phyloP scores from a whole-genome alignment of 2,797 vertebrate species.

The Tenualosa ilisha region DNA sequence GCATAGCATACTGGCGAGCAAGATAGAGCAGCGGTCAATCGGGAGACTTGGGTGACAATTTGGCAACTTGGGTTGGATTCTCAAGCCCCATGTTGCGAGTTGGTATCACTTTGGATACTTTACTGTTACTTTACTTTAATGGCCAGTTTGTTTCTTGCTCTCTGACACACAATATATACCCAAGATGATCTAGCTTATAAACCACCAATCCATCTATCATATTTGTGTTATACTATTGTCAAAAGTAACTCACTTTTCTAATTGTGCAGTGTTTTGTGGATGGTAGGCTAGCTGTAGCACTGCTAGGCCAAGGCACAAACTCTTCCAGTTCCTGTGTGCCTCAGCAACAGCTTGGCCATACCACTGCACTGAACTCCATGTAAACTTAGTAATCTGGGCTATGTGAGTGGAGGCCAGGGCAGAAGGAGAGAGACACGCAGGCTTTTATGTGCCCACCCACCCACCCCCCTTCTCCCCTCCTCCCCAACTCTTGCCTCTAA shows the following conservation, averaged over 20 bases:
- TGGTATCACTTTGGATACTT: too few relatives aligned
- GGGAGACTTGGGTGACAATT: too few relatives aligned
- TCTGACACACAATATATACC: not conserved
- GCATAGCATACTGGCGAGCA: too few relatives aligned
- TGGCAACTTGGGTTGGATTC: too few relatives aligned
- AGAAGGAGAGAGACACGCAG: not conserved
- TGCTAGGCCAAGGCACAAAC: not conserved
- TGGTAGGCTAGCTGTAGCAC: not conserved
- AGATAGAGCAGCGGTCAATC: too few relatives aligned
- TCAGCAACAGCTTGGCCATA: conserved; percentile 5
- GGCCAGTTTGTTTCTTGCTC: not conserved
- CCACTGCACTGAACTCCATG: conserved; percentile 6
- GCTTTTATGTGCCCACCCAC: not conserved
- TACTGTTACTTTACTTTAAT: not conserved
- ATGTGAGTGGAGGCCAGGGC: conserved; percentile 11
- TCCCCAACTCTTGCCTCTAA: not conserved
- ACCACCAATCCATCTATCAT: not conserved
- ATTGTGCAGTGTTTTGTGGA: not conserved
- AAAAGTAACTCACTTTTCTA: not conserved
- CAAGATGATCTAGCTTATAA: not conserved
- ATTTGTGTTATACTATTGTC: not conserved
- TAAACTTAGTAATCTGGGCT: conserved; percentile 23
- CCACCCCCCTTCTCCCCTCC: not conserved
- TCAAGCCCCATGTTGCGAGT: too few relatives aligned
- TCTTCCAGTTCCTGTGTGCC: not conserved